Evolutionary conservation across 2,113 vertebrate species (phyloP), one percentile per base, ranked within the genome.

Genomic region (Oreotrochilus melanogaster): DNA sequence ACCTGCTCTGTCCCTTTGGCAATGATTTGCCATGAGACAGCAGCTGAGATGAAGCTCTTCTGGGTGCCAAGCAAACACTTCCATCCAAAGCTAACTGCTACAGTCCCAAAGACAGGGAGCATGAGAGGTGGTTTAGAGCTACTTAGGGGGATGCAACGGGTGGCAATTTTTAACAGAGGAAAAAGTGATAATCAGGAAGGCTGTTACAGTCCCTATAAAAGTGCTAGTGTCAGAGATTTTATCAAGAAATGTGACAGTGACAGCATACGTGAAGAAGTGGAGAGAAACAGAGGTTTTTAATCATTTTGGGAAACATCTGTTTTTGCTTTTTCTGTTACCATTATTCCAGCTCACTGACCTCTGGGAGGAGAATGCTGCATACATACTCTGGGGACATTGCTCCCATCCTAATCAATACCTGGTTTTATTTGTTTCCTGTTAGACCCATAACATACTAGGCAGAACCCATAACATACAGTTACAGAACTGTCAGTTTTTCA

Each of bases 51-150:
- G 23, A 67, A 91, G 48, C 18, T 53, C 24, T 67, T 35, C 35
- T 53, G 30, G 30, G 28, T 17, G 15, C 35, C 51, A 58, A 57
- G 54, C 10, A 21, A 66, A 42, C 19, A 24, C 10, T 42, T 14
- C 7, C 0, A 2, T 21, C 18, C 78, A 39, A 73, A 78, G 10
- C 15, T 33, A n/a, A 62, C 27, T 74, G 56, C 57, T 56, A 3
- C 0, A 0, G 22, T 51, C 51, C 43, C 33, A 11, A 12, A 22
- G 71, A 31, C 43, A 14, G 11, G 13, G 37, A 71, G 60, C 1
- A 1, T 0, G 0, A 58, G 30, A 14, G 14, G 10, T 17, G 19
- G 7, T 37, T 75, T 65, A 30, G 25, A 47, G 17, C 5, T 31
- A 8, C 22, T 37, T 43, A 35, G n/a, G 18, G 31, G 12, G 39